Percentiles rank a stretch among this genome's conserved stretches.
Evolutionary conservation across 2,797 vertebrate genomes (phyloP).

Genomic region (Crypturellus tataupa): DNA sequence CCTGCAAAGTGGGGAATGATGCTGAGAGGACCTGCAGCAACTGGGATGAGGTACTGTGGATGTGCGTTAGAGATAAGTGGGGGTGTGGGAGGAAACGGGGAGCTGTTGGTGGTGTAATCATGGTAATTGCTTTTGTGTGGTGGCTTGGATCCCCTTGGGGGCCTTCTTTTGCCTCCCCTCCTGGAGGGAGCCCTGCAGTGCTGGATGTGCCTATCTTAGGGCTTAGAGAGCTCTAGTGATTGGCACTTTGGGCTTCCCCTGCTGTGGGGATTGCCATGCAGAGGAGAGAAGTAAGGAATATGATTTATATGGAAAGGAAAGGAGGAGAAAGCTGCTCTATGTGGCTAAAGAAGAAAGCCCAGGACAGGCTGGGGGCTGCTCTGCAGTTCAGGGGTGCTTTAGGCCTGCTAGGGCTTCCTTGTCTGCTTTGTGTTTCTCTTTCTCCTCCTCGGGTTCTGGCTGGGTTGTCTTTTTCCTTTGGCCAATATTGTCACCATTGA

Average conservation of each 20-base stretch:
- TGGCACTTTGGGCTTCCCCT: not conserved
- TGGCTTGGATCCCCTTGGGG: not conserved
- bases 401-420: not conserved
- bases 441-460: not conserved
- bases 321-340: not conserved
- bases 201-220: not conserved
- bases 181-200: not conserved
- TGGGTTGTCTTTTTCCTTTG: not conserved
- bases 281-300: accelerated
- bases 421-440: not conserved
- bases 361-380: too few relatives aligned
- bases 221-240: not conserved
- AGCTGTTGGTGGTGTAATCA: accelerated
- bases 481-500: not conserved
- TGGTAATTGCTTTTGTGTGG: not conserved
- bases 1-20: accelerated
- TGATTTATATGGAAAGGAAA: not conserved
- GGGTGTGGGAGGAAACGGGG: not conserved
- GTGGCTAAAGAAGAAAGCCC: not conserved
- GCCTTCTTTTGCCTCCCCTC: not conserved
- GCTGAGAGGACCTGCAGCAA: accelerated
- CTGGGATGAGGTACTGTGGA: not conserved
- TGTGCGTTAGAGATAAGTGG: accelerated
- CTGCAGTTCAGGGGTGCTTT: not conserved
- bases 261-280: not conserved